phyloP scores from a whole-genome alignment of 30 jellyfish, hydroid and myxozoan species.

The Aurelia aurita complex sp. Pacific region DNA sequence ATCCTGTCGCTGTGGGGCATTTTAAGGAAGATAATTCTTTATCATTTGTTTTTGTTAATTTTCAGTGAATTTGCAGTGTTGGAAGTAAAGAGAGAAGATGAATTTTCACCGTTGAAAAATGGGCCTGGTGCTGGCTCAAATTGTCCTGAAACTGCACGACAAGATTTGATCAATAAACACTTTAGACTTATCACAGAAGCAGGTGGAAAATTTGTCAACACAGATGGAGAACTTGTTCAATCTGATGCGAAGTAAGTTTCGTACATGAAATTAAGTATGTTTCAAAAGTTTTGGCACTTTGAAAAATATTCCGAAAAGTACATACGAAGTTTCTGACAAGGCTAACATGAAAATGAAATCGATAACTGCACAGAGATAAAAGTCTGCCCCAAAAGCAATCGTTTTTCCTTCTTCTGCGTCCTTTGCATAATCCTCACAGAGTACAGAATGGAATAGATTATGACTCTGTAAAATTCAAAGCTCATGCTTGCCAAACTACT shows the following conservation, averaged over 20 bases:
- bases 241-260: conserved; percentile 16
- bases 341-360: too few species aligned
- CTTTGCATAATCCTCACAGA: too few species aligned
- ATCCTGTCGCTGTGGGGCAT: too few species aligned
- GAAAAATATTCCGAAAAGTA: background rate
- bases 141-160: conserved; percentile 87
- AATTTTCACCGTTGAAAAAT: conserved; percentile 96
- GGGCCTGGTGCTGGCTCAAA: conserved; percentile 80
- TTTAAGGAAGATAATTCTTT: too few species aligned
- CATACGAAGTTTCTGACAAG: background rate
- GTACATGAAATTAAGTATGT: background rate
- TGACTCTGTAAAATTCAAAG: too few species aligned
- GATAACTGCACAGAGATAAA: too few species aligned
- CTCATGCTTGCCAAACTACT: too few species aligned
- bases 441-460: too few species aligned
- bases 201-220: conserved; percentile 81
- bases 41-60: too few species aligned
- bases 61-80: conserved; percentile 90
- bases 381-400: too few species aligned
- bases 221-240: conserved; percentile 38
- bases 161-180: conserved; percentile 66
- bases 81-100: conserved; percentile 88
- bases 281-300: background rate
- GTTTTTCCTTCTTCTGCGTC: too few species aligned
- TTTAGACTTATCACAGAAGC: conserved; percentile 65